Conservation (phyloP, 1,140 invertebrate species). For the Physella acuta region DNA sequence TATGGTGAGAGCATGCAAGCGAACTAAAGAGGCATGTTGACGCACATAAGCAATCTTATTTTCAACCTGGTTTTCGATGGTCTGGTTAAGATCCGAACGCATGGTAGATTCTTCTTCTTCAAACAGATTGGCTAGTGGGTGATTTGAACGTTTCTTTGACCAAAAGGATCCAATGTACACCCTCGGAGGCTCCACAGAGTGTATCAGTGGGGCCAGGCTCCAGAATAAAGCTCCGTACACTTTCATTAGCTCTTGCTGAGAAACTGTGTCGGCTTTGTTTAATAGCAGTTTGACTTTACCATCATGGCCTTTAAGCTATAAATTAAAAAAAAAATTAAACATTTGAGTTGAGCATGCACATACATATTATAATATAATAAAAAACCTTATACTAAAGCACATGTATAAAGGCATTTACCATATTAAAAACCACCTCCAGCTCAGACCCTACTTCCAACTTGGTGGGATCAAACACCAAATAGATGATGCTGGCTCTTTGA, state of each 20-base stretch:
- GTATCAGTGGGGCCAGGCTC: slow-evolving; percentile 93
- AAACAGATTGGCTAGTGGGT: slow-evolving; percentile 41
- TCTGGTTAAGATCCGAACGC: slow-evolving; percentile 78
- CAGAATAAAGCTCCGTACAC: slow-evolving; percentile 92
- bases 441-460: slow-evolving; percentile 93
- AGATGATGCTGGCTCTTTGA: slow-evolving; percentile 91
- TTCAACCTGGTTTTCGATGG: slow-evolving; percentile 84
- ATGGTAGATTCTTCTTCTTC: slow-evolving; percentile 80
- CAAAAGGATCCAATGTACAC: slow-evolving; percentile 87
- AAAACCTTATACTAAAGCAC: background rate
- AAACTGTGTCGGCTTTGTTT: slow-evolving; percentile 92
- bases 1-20: slow-evolving; percentile 96
- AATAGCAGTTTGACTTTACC: slow-evolving; percentile 83
- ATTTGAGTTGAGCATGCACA: background rate
- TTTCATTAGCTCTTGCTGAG: slow-evolving; percentile 87
- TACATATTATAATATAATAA: background rate
- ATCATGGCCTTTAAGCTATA: slow-evolving; percentile 86
- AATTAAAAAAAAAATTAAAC: background rate
- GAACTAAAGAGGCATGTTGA: slow-evolving; percentile 88
- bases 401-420: background rate
- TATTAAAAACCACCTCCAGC: slow-evolving; percentile 67
- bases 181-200: slow-evolving; percentile 87
- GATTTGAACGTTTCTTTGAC: slow-evolving; percentile 68
- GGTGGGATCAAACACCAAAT: slow-evolving; percentile 90
- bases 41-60: slow-evolving; percentile 91